These are phyloP conservation scores for Aradophagus sp. DNA, from an alignment of 1,140 invertebrate genomes.

Conservation along the genomic window DNA sequence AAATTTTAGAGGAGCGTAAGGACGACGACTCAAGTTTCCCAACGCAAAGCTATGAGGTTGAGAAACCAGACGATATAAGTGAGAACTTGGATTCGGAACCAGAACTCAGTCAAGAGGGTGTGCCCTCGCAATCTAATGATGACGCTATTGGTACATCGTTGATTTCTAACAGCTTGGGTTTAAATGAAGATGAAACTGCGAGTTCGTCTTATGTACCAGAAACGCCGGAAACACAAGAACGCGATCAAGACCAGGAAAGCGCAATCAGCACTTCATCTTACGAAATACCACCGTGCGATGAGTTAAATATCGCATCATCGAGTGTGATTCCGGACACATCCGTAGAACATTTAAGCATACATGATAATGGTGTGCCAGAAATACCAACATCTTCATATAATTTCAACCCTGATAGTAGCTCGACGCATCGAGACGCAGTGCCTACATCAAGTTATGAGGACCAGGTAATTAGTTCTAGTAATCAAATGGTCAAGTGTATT, in stretches of 20 bases:
- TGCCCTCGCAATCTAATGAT: conserved; percentile 72
- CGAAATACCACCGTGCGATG: conserved; percentile 72
- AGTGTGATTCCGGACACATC: conserved; percentile 69
- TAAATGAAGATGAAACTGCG: conserved; percentile 72
- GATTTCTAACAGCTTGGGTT: conserved; percentile 63
- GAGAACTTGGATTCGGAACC: conserved; percentile 66
- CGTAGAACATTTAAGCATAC: conserved; percentile 67
- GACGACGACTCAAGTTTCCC: conserved; percentile 69
- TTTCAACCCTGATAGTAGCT: conserved; percentile 70
- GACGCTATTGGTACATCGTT: conserved; percentile 70
- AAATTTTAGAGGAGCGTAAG: conserved; percentile 57
- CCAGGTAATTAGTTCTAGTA: conserved; percentile 45
- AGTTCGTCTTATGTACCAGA: conserved; percentile 73
- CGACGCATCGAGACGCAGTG: conserved; percentile 65
- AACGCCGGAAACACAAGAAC: conserved; percentile 71
- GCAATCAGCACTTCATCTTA: conserved; percentile 73
- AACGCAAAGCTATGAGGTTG: conserved; percentile 70
- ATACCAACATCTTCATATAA: conserved; percentile 72
- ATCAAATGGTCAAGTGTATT: not conserved
- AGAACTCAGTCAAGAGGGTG: conserved; percentile 68
- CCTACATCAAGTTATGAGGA: conserved; percentile 71
- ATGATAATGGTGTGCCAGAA: conserved; percentile 70
- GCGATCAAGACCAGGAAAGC: conserved; percentile 73
- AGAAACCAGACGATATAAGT: conserved; percentile 63
- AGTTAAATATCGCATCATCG: conserved; percentile 71